A percentile compares a stretch with the other conserved stretches of the same genome.
Evolutionary conservation across 2,888 invertebrate species (phyloP).

Genomic region (Phyllotreta striolata): DNA sequence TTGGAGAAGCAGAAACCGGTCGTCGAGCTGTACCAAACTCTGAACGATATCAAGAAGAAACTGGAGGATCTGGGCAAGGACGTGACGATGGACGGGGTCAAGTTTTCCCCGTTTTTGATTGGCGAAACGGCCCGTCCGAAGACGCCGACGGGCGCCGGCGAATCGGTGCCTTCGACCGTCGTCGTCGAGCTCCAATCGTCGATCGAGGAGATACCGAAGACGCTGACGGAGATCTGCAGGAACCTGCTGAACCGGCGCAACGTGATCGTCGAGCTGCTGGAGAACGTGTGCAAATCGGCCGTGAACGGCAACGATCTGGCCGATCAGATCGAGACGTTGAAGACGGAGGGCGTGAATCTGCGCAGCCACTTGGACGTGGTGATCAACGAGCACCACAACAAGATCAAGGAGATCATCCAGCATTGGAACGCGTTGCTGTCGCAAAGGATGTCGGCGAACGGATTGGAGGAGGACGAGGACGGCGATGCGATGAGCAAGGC

Average conservation of each 20-base stretch:
- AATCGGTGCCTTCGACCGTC: slow-evolving; percentile 42
- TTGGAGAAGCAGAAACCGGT: slow-evolving; percentile 55
- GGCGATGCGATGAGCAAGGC: slow-evolving; percentile 49
- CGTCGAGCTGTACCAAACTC: slow-evolving; percentile 54
- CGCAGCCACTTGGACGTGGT: slow-evolving; percentile 51
- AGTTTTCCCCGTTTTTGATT: slow-evolving; percentile 41
- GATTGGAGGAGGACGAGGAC: slow-evolving; percentile 43
- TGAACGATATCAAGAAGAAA: slow-evolving; percentile 55
- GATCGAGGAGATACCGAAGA: slow-evolving; percentile 54
- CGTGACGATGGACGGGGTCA: slow-evolving; percentile 53
- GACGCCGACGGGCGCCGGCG: slow-evolving; percentile 33
- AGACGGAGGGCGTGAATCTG: slow-evolving; percentile 49
- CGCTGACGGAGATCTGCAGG: slow-evolving; percentile 53
- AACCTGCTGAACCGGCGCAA: slow-evolving; percentile 51
- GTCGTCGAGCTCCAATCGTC: slow-evolving; percentile 51
- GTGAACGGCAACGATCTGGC: slow-evolving; percentile 47
- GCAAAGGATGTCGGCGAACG: slow-evolving; percentile 38
- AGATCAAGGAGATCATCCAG: slow-evolving; percentile 49
- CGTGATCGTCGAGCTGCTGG: slow-evolving; percentile 52
- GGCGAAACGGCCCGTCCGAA: not conserved
- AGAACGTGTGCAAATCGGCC: slow-evolving; percentile 49
- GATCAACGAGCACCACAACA: slow-evolving; percentile 48
- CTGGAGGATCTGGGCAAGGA: slow-evolving; percentile 54
- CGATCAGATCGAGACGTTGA: slow-evolving; percentile 48
- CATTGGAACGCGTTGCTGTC: slow-evolving; percentile 50